These are phyloP conservation scores for Nasonia longicornis DNA, from an alignment of 1,140 invertebrate genomes.

Conservation along the genomic window DNA sequence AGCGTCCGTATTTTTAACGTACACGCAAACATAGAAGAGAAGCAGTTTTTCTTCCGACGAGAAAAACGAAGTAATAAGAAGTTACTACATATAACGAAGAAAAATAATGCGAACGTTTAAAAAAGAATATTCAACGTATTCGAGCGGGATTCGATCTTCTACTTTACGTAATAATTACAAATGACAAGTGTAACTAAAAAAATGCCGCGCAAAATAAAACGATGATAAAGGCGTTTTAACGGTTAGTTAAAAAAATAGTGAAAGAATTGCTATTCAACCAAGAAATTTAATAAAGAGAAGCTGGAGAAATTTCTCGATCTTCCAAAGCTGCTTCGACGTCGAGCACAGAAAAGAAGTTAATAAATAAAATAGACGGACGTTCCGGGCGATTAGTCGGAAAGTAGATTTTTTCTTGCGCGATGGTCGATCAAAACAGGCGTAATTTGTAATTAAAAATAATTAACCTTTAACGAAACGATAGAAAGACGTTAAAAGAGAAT, in stretches of 20 bases:
- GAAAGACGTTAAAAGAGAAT: constrained; percentile 32
- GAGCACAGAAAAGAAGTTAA: constrained; percentile 15
- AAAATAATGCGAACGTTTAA: constrained; percentile 35
- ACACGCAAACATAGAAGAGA: constrained; percentile 37
- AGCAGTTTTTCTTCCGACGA: constrained; percentile 44
- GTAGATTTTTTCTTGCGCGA: constrained; percentile 40
- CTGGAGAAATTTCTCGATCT: constrained; percentile 36
- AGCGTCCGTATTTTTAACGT: constrained; percentile 42
- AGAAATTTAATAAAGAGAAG: constrained; percentile 36
- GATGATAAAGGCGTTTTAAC: constrained; percentile 32
- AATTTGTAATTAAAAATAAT: constrained; percentile 35
- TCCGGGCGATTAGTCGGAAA: constrained; percentile 14
- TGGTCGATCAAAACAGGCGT: constrained; percentile 39
- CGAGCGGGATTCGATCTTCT: constrained; percentile 45
- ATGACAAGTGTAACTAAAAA: constrained; percentile 40
- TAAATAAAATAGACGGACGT: constrained; percentile 19
- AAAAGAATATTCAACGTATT: constrained; percentile 26
- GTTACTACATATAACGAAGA: constrained; percentile 34
- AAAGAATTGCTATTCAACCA: constrained; percentile 31
- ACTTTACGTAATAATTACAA: constrained; percentile 40
- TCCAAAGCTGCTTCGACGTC: constrained; percentile 37
- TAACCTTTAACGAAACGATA: constrained; percentile 20
- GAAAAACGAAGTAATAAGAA: constrained; percentile 37
- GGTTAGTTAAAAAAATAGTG: constrained; percentile 29
- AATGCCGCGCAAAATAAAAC: constrained; percentile 29